Conservation (phyloP, 2,113 vertebrate genomes). For the Orientallactaga bullata region DNA sequence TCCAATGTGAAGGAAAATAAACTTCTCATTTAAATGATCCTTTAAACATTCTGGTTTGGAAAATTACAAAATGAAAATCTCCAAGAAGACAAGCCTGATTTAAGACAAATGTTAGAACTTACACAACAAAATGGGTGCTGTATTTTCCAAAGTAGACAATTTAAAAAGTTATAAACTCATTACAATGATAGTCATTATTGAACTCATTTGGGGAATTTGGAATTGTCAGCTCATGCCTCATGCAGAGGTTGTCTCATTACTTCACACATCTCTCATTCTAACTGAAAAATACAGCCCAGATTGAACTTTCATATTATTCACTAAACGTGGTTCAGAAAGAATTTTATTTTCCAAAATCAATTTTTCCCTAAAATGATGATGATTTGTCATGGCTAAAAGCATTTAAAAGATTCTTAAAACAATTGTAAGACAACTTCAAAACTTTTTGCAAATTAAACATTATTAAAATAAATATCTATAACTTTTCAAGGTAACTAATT, state of each 20-base stretch:
- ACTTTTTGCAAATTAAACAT: slow-evolving; percentile 43
- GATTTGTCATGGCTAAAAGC: slow-evolving; percentile 47
- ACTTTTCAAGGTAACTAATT: slow-evolving; percentile 49
- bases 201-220: slow-evolving; percentile 38
- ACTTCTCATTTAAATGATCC: slow-evolving; percentile 15
- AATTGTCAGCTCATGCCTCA: slow-evolving; percentile 33
- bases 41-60: background rate
- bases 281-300: slow-evolving; percentile 51
- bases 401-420: slow-evolving; percentile 53
- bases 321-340: slow-evolving; percentile 15
- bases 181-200: slow-evolving; percentile 38
- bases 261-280: slow-evolving; percentile 60
- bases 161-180: slow-evolving; percentile 51
- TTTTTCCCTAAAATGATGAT: slow-evolving; percentile 18
- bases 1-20: background rate
- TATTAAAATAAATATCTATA: slow-evolving; percentile 57
- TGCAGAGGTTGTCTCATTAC: slow-evolving; percentile 48
- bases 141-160: slow-evolving; percentile 46
- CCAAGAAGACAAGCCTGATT: slow-evolving; percentile 8
- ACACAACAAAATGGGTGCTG: slow-evolving; percentile 1
- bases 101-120: slow-evolving; percentile 48
- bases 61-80: slow-evolving; percentile 51
- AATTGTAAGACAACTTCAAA: slow-evolving; percentile 58
- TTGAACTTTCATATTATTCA: slow-evolving; percentile 57
- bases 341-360: slow-evolving; percentile 66